A percentile compares a stretch with the other conserved stretches of the same genome.
These are phyloP conservation scores for Lutjanus argentimaculatus DNA, from an alignment of 2,797 vertebrate species.

Conservation along the genomic window DNA sequence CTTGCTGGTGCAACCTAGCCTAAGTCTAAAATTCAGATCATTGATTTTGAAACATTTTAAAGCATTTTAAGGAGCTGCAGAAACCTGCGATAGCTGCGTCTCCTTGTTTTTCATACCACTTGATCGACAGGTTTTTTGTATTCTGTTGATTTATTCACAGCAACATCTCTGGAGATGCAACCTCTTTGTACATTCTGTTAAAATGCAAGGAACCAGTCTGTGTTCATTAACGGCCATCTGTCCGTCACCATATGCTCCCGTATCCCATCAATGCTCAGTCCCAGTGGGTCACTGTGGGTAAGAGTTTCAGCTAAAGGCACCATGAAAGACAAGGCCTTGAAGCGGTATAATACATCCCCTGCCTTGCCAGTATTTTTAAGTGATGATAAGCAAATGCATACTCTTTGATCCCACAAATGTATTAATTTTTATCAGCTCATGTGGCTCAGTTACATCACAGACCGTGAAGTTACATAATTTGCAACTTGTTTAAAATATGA, in stretches of 20 bases:
- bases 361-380: background rate
- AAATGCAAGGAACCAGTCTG: constrained; percentile 18
- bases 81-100: too few relatives aligned
- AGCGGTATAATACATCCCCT: constrained; percentile 18
- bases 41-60: too few relatives aligned
- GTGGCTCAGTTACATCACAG: background rate
- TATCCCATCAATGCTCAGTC: constrained; percentile 20
- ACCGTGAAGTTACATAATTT: constrained; percentile 47
- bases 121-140: background rate
- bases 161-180: constrained; percentile 3
- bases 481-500: constrained; percentile 50
- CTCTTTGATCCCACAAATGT: constrained; percentile 19
- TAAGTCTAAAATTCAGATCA: too few relatives aligned
- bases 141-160: background rate
- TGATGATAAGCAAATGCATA: background rate
- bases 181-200: background rate
- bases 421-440: constrained; percentile 1
- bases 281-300: background rate
- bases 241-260: background rate
- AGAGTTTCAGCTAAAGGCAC: constrained; percentile 6
- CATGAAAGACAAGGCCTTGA: constrained; percentile 11
- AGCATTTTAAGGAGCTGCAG: too few relatives aligned
- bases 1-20: background rate
- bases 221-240: constrained; percentile 40
- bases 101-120: background rate